Percentiles rank a stretch among this genome's conserved stretches.
Conservation (phyloP, 2,113 vertebrate genomes). For the Mormyrus lacerda region DNA sequence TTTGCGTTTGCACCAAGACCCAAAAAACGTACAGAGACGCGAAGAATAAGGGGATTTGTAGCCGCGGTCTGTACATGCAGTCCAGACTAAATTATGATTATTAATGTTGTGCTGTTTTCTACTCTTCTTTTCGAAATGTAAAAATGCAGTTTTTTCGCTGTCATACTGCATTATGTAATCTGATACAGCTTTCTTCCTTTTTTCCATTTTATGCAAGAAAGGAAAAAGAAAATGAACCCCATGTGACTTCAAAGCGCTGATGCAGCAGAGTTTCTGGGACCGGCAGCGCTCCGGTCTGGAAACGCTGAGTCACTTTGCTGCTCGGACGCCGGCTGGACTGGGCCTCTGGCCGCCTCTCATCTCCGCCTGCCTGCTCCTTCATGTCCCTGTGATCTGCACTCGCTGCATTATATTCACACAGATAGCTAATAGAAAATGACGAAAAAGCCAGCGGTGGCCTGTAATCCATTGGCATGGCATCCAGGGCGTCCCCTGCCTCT, state of each 20-base stretch:
- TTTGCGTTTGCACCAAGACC: background rate
- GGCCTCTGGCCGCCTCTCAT: background rate
- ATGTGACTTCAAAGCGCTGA: background rate
- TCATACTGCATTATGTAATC: background rate
- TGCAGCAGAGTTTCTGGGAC: background rate
- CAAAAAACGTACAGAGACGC: background rate
- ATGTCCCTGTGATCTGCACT: background rate
- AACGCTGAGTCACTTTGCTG: background rate
- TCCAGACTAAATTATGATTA: background rate
- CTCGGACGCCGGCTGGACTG: background rate
- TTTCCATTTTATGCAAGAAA: slow-evolving; percentile 6
- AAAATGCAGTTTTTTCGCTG: background rate
- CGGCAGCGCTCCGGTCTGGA: background rate
- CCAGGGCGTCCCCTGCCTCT: background rate
- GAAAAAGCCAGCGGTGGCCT: background rate
- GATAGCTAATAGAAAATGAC: background rate
- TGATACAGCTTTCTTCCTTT: background rate
- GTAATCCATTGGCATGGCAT: background rate
- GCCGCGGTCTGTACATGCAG: background rate
- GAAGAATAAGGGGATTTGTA: background rate
- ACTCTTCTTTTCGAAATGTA: background rate
- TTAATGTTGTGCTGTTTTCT: background rate
- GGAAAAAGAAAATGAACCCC: background rate
- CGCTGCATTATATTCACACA: background rate
- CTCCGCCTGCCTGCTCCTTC: background rate